Evolutionary conservation across 2,797 vertebrate genomes (phyloP).

Genomic region (Rhabdophis nuchalis): DNA sequence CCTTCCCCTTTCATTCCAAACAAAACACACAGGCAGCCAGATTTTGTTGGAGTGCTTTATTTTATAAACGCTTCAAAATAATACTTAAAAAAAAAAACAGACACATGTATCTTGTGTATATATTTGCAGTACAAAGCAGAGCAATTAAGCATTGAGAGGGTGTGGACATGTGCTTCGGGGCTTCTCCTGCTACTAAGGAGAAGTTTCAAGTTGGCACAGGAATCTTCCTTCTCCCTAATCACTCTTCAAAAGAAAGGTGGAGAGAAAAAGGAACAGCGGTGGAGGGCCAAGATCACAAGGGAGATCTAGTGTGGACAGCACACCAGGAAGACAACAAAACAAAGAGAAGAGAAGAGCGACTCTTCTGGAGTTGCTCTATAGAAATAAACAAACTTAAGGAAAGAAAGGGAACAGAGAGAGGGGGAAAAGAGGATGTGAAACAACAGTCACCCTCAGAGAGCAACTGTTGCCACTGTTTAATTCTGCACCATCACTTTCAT

Average conservation of each 20-base stretch:
- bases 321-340: conserved; percentile 64
- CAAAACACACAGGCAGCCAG: conserved; percentile 60
- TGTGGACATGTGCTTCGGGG: conserved; percentile 20
- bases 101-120: conserved; percentile 5
- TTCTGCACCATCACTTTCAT: conserved; percentile 37
- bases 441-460: conserved; percentile 55
- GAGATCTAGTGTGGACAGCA: conserved; percentile 71
- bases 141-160: conserved; percentile 11
- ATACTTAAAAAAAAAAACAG: not conserved
- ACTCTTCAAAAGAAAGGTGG: not conserved
- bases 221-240: conserved; percentile 31
- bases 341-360: conserved; percentile 36
- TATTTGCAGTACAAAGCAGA: conserved; percentile 29
- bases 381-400: conserved; percentile 57
- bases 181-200: conserved; percentile 29
- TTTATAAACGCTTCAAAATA: conserved; percentile 19
- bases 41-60: conserved; percentile 70
- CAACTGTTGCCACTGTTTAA: conserved; percentile 10
- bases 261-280: not conserved
- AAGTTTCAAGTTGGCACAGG: conserved; percentile 42
- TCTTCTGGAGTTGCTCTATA: conserved; percentile 20
- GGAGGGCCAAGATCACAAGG: not conserved
- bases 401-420: conserved; percentile 39
- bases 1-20: not conserved
- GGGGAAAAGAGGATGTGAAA: conserved; percentile 32